Conservation (phyloP, 2,797 vertebrate genomes). For the Lates japonicus region DNA sequence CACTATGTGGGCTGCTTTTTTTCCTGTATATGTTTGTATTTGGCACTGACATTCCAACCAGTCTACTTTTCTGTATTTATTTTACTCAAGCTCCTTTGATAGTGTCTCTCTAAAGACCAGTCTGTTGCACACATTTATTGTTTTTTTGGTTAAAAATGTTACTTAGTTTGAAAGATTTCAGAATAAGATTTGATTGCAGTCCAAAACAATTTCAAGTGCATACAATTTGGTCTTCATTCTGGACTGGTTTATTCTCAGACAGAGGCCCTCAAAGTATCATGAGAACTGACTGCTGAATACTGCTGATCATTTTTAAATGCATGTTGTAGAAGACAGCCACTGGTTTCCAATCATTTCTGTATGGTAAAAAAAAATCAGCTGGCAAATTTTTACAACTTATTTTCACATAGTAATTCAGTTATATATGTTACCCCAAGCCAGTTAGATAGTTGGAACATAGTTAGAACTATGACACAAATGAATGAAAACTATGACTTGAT, state of each 20-base stretch:
- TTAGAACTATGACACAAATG: no score
- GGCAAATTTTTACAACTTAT: neutral
- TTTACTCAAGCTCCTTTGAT: neutral
- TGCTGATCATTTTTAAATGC: neutral
- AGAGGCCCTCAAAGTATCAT: neutral
- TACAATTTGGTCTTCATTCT: neutral
- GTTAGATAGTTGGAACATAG: no score
- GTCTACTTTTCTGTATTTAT: conserved; percentile 11
- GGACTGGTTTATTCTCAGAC: neutral
- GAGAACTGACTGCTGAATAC: neutral
- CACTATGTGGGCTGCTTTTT: conserved; percentile 60
- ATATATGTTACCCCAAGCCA: no score
- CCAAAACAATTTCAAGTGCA: neutral
- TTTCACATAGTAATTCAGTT: no score
- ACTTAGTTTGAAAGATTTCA: neutral
- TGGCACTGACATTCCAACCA: conserved; percentile 15
- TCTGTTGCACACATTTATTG: neutral
- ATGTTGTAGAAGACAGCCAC: neutral
- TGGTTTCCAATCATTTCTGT: no score
- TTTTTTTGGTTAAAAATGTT: neutral
- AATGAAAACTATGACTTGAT: no score
- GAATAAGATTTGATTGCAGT: neutral
- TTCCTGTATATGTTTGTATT: conserved; percentile 51
- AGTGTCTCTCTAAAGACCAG: neutral
- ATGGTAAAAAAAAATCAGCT: no score